Evolutionary conservation across 2,113 vertebrate genomes (phyloP), one percentile per base, ranked within the genome.

Genomic region (Dicerorhinus sumatrensis): DNA sequence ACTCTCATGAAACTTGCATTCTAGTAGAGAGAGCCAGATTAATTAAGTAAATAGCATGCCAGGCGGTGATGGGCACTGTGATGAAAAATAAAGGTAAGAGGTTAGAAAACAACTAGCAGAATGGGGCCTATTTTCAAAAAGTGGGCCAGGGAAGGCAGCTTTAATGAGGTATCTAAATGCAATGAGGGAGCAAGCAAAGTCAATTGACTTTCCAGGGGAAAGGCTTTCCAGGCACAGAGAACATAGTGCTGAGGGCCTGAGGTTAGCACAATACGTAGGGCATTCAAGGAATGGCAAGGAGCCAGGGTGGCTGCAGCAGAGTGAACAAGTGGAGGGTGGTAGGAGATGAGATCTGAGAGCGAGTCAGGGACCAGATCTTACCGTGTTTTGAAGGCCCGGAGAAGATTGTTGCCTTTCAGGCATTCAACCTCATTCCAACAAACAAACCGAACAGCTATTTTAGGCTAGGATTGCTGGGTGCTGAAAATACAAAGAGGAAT

Each of bases 391-490:
- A 56, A 58, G 42, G 36, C 18, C 62, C 48, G 29, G n/a, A 96
- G 82, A 91, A 70, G 79, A n/a, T 29, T 58, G 14, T 29, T 65
- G 56, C 56, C 89, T n/a, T 79, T 80, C 31, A 60, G 76, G 60
- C 65, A 8, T 76, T 67, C 76, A 25, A 27, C 25, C 23, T 90
- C 14, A 0, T 79, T 85, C 84, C 48, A 48, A 94, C 69, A 88
- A 72, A 88, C 63, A 92, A n/a, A 33, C 27, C 11, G 75, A 97
- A 76, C 48, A 46, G 60, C 76, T 89, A 13, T 65, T 92, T 91
- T 60, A 92, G 86, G 51, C 75, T 39, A 90, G 33, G 58, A n/a
- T 42, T 60, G 70, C 33, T 80, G 76, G 63, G 23, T 76, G 73
- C 82, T 69, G 89, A 76, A 25, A 51, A 82, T 14, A 51, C 54